Conservation (phyloP, 2,888 invertebrate species). For the Drosophila villosipedis region DNA sequence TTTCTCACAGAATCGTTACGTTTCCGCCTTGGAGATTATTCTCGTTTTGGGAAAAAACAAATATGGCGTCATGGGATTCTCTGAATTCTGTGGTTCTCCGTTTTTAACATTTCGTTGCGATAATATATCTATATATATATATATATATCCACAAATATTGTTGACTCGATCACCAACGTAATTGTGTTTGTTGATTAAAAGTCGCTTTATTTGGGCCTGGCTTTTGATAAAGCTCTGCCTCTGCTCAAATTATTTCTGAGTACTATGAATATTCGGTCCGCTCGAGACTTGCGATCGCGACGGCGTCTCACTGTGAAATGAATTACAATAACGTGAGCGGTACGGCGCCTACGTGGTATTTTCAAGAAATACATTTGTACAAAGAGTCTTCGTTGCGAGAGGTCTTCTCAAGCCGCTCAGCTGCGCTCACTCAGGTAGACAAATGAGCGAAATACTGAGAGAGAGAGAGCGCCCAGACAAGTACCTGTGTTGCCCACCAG, state of each 20-base stretch:
- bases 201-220: slow-evolving; percentile 30
- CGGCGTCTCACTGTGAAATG: slow-evolving; percentile 80
- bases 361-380: slow-evolving; percentile 11
- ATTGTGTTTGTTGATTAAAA: slow-evolving; percentile 23
- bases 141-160: slow-evolving; percentile 6
- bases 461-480: slow-evolving; percentile 3
- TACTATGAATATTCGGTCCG: slow-evolving; percentile 39
- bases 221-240: slow-evolving; percentile 23
- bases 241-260: slow-evolving; percentile 20
- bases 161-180: slow-evolving; percentile 13
- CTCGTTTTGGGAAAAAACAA: slow-evolving; percentile 63
- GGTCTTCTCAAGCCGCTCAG: slow-evolving; percentile 33
- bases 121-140: not conserved
- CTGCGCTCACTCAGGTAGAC: slow-evolving; percentile 33
- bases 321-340: slow-evolving; percentile 56
- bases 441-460: not conserved
- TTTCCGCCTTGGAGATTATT: slow-evolving; percentile 43
- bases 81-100: slow-evolving; percentile 51
- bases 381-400: slow-evolving; percentile 10
- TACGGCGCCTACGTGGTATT: slow-evolving; percentile 66
- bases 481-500: slow-evolving; percentile 61
- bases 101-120: slow-evolving; percentile 54
- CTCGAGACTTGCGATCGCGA: slow-evolving; percentile 75
- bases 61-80: slow-evolving; percentile 79
- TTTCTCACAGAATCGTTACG: slow-evolving; percentile 32